Conservation (phyloP, 1,140 invertebrate genomes). For the Agraylea sexmaculata region DNA sequence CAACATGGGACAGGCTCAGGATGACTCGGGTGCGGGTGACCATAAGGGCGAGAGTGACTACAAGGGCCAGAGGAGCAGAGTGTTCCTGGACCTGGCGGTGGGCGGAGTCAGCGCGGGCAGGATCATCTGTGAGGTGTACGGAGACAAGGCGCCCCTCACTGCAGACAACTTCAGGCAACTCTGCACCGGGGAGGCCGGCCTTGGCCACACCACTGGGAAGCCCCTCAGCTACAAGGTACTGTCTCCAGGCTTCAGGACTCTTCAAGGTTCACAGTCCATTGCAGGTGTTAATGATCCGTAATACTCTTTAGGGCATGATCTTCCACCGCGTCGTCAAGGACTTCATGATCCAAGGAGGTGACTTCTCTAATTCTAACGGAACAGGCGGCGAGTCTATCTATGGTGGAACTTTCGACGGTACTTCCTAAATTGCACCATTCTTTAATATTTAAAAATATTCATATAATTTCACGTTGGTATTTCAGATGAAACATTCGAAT, state of each 20-base stretch:
- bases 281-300: background rate
- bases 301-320: conserved; percentile 56
- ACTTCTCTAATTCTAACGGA: conserved; percentile 81
- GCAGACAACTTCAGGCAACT: conserved; percentile 88
- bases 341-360: conserved; percentile 84
- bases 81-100: conserved; percentile 88
- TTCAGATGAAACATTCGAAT: conserved; percentile 82
- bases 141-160: conserved; percentile 85
- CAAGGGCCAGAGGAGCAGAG: conserved; percentile 45
- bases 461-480: conserved; percentile 20
- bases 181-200: conserved; percentile 80
- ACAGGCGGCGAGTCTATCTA: conserved; percentile 88
- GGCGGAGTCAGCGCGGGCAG: conserved; percentile 77
- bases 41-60: conserved; percentile 21
- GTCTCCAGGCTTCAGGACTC: no score
- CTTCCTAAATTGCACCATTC: conserved; percentile 8
- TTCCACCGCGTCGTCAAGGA: conserved; percentile 90
- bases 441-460: conserved; percentile 2
- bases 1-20: no score
- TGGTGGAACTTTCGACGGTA: conserved; percentile 78
- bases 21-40: conserved; percentile 33
- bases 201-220: conserved; percentile 60
- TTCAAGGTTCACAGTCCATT: background rate
- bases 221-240: conserved; percentile 59
- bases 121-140: conserved; percentile 89